A percentile compares a stretch with the other conserved stretches of the same genome.
These are phyloP conservation scores for Gadus chalcogrammus DNA, from an alignment of 2,113 vertebrate genomes.

Conservation along the genomic window DNA sequence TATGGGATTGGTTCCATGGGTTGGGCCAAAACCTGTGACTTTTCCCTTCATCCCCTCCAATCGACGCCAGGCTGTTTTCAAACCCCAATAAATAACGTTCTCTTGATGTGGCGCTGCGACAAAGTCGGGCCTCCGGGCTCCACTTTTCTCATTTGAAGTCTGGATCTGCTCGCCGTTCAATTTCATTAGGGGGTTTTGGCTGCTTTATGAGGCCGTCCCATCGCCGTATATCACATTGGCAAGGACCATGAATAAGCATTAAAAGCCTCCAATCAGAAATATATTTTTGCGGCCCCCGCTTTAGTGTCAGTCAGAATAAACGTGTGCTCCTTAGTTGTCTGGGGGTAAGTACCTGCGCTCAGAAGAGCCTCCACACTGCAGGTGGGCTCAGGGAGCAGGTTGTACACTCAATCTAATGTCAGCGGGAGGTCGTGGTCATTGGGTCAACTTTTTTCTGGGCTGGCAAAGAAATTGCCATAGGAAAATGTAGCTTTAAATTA, in stretches of 20 bases:
- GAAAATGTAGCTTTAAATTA: too few species aligned
- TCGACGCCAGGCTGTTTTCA: neutral
- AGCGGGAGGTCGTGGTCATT: slow-evolving; percentile 28
- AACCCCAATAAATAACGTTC: slow-evolving; percentile 11
- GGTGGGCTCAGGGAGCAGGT: slow-evolving; percentile 29
- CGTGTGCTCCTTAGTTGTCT: slow-evolving; percentile 54
- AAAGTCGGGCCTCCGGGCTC: slow-evolving; percentile 27
- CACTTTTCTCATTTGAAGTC: slow-evolving; percentile 29
- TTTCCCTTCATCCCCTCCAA: neutral
- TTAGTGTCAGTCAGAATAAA: slow-evolving; percentile 57
- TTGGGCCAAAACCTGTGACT: neutral
- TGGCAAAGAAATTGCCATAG: neutral
- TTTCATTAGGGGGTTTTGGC: slow-evolving; percentile 56
- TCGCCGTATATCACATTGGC: slow-evolving; percentile 51
- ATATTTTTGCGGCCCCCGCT: slow-evolving; percentile 58
- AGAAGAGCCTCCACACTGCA: slow-evolving; percentile 53
- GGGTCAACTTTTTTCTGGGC: slow-evolving; percentile 7
- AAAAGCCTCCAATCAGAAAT: slow-evolving; percentile 56
- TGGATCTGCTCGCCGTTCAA: slow-evolving; percentile 51
- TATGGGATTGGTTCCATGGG: neutral
- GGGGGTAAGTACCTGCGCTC: slow-evolving; percentile 54
- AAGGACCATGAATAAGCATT: slow-evolving; percentile 56
- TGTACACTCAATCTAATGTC: slow-evolving; percentile 45
- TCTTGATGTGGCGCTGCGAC: slow-evolving; percentile 10
- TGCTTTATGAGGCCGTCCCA: slow-evolving; percentile 40